phyloP scores from a whole-genome alignment of 2,113 vertebrate genomes.

The Scortum barcoo region DNA sequence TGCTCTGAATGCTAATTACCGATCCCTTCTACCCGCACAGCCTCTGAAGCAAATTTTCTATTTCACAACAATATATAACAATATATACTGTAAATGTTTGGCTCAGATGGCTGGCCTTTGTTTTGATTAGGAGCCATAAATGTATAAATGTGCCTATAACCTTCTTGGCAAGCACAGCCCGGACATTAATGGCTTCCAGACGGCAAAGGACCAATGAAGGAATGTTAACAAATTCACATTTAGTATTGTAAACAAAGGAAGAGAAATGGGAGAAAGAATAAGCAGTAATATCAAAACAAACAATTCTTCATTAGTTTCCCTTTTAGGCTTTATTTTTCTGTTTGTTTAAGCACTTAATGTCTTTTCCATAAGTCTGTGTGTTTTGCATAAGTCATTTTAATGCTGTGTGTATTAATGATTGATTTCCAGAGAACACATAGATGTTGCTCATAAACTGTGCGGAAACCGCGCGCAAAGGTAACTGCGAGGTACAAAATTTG shows the following conservation, averaged over 20 bases:
- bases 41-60: conserved; percentile 55
- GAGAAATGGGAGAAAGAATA: conserved; percentile 45
- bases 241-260: conserved; percentile 67
- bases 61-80: conserved; percentile 79
- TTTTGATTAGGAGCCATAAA: conserved; percentile 73
- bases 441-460: conserved; percentile 22
- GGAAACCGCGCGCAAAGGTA: background rate
- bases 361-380: conserved; percentile 28
- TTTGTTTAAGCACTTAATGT: conserved; percentile 28
- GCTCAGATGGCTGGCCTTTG: conserved; percentile 54
- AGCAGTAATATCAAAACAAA: conserved; percentile 52
- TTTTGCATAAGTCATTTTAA: conserved; percentile 30
- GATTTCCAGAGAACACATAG: background rate
- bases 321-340: conserved; percentile 16
- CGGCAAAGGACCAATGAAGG: conserved; percentile 61
- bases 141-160: conserved; percentile 80
- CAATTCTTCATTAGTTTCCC: conserved; percentile 18
- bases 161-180: conserved; percentile 68
- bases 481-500: background rate
- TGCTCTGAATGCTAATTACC: conserved; percentile 44
- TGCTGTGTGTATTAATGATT: conserved; percentile 3
- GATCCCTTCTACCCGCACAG: background rate
- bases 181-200: conserved; percentile 79
- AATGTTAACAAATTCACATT: conserved; percentile 77
- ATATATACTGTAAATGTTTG: conserved; percentile 70